Conservation (phyloP, 2,113 vertebrate species). For the Pseudorectes ferrugineus region DNA sequence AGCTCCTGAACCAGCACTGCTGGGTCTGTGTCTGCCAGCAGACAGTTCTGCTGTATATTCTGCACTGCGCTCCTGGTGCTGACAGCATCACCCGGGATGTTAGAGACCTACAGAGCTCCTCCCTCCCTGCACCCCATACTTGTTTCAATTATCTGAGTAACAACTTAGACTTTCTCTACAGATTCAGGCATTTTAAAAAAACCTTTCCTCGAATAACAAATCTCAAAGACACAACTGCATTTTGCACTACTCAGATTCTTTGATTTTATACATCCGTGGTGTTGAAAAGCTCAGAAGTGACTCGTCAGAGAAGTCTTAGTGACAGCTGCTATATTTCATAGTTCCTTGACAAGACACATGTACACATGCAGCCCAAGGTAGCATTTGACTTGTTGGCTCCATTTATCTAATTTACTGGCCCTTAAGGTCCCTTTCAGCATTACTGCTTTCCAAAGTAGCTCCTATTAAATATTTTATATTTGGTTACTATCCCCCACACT, state of each 20-base stretch:
- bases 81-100: not conserved
- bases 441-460: not conserved
- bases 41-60: not conserved
- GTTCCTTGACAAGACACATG: not conserved
- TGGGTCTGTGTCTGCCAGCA: not conserved
- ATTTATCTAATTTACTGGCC: slow-evolving; percentile 35
- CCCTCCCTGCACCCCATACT: not conserved
- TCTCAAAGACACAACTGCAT: not conserved
- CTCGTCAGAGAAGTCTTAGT: not conserved
- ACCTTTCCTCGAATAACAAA: not conserved
- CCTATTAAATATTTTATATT: slow-evolving; percentile 22
- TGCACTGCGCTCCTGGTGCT: not conserved
- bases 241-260: not conserved
- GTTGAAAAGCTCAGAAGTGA: not conserved
- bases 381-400: not conserved
- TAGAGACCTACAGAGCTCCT: not conserved
- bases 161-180: not conserved
- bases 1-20: not conserved
- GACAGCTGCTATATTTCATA: not conserved
- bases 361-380: not conserved
- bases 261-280: not conserved
- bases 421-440: slow-evolving; percentile 13
- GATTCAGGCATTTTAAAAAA: not conserved
- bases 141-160: not conserved
- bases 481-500: not conserved